phyloP scores from a whole-genome alignment of 2,888 invertebrate species.

The Oscheius sp. region DNA sequence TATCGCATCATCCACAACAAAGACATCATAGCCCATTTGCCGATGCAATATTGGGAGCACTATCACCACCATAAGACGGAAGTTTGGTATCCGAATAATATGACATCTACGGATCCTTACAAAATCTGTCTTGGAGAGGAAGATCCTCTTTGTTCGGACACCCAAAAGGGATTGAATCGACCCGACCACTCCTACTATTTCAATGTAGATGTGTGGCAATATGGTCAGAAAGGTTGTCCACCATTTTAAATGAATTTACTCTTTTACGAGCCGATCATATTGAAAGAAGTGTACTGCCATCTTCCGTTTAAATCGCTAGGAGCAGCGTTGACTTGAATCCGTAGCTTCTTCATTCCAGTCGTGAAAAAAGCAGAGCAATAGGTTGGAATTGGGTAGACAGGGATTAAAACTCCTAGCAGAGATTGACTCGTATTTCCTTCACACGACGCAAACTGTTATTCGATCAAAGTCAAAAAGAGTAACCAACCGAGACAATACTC shows the following conservation, averaged over 20 bases:
- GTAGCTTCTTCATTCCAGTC: no score
- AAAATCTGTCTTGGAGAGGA: slow-evolving; percentile 46
- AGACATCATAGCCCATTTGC: slow-evolving; percentile 54
- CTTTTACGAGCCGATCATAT: no score
- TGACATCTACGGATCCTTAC: slow-evolving; percentile 40
- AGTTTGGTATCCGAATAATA: slow-evolving; percentile 59
- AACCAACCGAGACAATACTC: no score
- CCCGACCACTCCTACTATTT: slow-evolving; percentile 20
- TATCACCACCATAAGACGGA: slow-evolving; percentile 52
- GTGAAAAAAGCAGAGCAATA: no score
- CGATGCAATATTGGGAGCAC: slow-evolving; percentile 41
- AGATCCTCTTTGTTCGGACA: slow-evolving; percentile 40
- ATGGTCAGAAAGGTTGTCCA: slow-evolving; percentile 18
- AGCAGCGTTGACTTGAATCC: no score
- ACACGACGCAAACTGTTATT: no score
- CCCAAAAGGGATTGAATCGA: slow-evolving; percentile 22
- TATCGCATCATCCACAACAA: slow-evolving; percentile 50
- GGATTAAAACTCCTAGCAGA: no score
- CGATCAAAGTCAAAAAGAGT: no score
- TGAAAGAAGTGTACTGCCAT: no score
- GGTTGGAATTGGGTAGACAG: no score
- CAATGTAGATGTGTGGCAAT: slow-evolving; percentile 12
- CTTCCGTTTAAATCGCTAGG: no score
- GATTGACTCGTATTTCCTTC: no score
- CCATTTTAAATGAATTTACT: slow-evolving; percentile 2